These are phyloP conservation scores for Peromyscus attwateri DNA, from an alignment of 2,797 vertebrate genomes.

Conservation along the genomic window DNA sequence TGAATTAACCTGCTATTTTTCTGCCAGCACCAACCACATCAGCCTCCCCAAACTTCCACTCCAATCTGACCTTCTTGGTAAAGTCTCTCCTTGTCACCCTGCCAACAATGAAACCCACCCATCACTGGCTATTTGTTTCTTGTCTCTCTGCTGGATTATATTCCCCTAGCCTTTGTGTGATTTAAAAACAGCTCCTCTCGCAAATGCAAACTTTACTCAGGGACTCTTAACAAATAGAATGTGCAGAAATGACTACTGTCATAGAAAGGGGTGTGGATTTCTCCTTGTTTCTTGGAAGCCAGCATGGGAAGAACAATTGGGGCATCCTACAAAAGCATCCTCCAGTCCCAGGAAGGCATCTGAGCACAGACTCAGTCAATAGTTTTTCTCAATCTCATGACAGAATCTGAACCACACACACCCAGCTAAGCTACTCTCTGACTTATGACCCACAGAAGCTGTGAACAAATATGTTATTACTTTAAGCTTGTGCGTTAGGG, in stretches of 20 bases:
- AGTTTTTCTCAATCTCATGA: background rate
- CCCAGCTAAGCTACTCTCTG: background rate
- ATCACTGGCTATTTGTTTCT: background rate
- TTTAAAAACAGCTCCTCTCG: conserved; percentile 28
- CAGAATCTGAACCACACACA: background rate
- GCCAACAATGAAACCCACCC: background rate
- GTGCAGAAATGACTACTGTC: background rate
- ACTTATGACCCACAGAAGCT: background rate
- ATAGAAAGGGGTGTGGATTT: background rate
- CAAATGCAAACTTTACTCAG: background rate
- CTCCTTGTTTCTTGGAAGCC: background rate
- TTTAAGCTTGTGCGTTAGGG: conserved; percentile 12
- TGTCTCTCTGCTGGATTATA: background rate
- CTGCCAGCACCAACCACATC: background rate
- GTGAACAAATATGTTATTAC: background rate
- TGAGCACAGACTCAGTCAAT: background rate
- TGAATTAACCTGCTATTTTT: background rate
- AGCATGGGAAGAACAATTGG: background rate
- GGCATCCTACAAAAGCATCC: background rate
- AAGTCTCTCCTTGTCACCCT: background rate
- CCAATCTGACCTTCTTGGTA: background rate
- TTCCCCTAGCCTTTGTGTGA: background rate
- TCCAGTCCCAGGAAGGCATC: background rate
- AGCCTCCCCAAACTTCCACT: background rate
- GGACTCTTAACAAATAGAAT: conserved; percentile 14